Base-by-base conservation (phyloP, 2,888 invertebrate genomes). In the Aproaerema taeniolella region DNA sequence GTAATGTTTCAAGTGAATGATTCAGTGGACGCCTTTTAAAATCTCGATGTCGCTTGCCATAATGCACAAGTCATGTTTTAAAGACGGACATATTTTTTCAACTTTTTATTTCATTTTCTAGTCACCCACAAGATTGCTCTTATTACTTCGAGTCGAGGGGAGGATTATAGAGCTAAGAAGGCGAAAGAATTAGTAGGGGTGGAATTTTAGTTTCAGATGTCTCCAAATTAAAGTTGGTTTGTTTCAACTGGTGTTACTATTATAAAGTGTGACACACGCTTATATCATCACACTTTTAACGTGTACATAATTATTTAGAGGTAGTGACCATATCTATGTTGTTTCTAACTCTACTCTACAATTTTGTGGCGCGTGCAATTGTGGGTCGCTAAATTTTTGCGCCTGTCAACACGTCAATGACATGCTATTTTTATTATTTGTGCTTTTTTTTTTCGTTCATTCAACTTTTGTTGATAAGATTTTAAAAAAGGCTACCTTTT, bases 51-150 rank as follows among this genome's bases (percentile, higher is more conserved):
- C 55, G 57, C 53, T 46, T 41, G 49, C 55, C 55, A 55, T 82
- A 83, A 83, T 82, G 82, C 69, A 72, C 67, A 76, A 83, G 70
- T 75, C 82, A 57, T 83, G 82, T 83, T 71, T 69, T 65, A 39
- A 36, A 63, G 65, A 64, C 49, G 58, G 44, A 45, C 46, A 50
- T 46, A 49, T 67, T 68, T 67, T 67, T 52, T 24, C 38, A 53
- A 58, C 47, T 77, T 75, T 76, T 80, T 58, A 58, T 63, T 67
- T 61, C 58, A 61, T 65, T 66, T 69, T 62, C 50, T 61, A 73
- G 71, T 78, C 81, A 82, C 82, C 82, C 81, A 81, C 79, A 81
- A 77, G 66, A 71, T 76, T 76, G 68, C 63, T 49, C 67, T 64
- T 62, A 64, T 71, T 72, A 67, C 52, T 53, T 47, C 41, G 44